Conservation (phyloP, 2,113 vertebrate genomes). For the Semnornis frantzii region DNA sequence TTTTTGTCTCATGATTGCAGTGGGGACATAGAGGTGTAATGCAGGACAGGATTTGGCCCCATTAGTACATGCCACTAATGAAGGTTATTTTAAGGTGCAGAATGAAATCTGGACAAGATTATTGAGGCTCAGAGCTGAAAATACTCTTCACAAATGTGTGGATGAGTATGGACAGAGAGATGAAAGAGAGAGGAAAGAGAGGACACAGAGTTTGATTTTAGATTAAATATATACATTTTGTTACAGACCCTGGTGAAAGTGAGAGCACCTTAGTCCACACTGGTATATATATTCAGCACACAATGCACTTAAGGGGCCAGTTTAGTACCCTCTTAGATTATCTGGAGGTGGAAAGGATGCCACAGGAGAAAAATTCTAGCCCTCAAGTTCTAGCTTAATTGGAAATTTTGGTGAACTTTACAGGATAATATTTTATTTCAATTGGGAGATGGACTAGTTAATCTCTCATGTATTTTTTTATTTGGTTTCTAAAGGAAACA, state of each 20-base stretch:
- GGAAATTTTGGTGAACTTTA: background rate
- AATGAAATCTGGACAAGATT: background rate
- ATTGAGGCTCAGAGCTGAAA: background rate
- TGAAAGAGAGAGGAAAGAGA: background rate
- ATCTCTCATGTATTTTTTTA: background rate
- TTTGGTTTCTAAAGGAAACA: background rate
- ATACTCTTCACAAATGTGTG: background rate
- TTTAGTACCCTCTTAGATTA: background rate
- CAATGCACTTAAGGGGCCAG: background rate
- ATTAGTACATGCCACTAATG: background rate
- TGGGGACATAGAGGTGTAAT: background rate
- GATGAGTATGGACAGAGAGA: background rate
- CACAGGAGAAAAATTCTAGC: background rate
- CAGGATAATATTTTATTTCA: background rate
- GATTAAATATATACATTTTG: background rate
- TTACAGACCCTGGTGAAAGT: background rate
- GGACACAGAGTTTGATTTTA: background rate
- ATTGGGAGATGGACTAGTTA: background rate
- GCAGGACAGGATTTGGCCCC: background rate
- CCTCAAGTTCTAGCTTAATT: background rate
- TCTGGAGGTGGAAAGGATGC: background rate
- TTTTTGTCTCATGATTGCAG: background rate
- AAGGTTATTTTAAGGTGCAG: conserved; percentile 24
- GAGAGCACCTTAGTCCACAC: background rate
- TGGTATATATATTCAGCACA: background rate